Evolutionary conservation across 2,888 invertebrate genomes (phyloP), one percentile per base, ranked within the genome.

Genomic region (Uloborus plumipes): DNA sequence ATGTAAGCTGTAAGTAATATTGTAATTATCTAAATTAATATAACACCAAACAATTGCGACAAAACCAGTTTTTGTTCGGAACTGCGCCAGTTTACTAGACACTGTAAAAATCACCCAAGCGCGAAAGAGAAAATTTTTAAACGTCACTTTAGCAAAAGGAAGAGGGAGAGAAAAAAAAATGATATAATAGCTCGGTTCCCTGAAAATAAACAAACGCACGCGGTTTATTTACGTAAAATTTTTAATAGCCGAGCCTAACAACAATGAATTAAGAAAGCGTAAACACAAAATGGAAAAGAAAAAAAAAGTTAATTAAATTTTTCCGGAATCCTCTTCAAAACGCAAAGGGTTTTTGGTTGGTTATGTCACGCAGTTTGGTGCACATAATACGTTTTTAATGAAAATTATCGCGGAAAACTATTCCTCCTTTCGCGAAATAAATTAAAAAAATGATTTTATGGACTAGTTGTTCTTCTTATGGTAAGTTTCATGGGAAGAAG

Each of bases 241-340:
- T 73, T 67, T 72, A 79, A 79, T 78, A 55, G 55, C 20, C 9
- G 65, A 65, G 62, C 53, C 61, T 72, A 31, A 18, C 59, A 13
- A 51, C 64, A 14, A n/a, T n/a, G 22, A 61, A 51, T 53, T 58
- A 76, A 39, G 13, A 64, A 55, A 15, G n/a, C 39, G n/a, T 4
- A 65, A 65, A 65, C 39, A 65, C 47, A 39, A 65, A 47, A 31
- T 14, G 16, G 9, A n/a, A 22, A 66, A 76, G 9, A n/a, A 22
- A 66, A 76, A 72, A 79, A 79, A 79, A 73, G 72, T 79, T 73
- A 79, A 73, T 79, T 73, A 79, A 79, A 72, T 79, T 79, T 72
- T 73, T 59, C 66, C 50, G 39, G 39, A 39, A 39, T 39, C 39
- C 39, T 39, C 39, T 14, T 49, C 55, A 39, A 64, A 64, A 39